These are phyloP conservation scores for Gallinago solitaria DNA, from an alignment of 2,797 vertebrate genomes.

Conservation along the genomic window DNA sequence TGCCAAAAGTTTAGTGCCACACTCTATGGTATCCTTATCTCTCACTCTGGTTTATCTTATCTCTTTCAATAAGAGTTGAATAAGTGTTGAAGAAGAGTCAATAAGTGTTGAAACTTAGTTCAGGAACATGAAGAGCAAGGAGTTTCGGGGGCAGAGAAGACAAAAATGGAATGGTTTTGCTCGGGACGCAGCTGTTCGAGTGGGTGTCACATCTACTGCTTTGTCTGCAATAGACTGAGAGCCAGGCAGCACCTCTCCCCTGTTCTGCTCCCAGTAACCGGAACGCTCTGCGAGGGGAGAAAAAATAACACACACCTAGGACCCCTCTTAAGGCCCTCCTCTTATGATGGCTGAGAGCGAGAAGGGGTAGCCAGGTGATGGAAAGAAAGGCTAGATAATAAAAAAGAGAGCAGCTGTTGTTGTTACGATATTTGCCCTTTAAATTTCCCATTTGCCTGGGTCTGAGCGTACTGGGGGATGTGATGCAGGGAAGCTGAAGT, in stretches of 20 bases:
- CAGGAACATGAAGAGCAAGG: background rate
- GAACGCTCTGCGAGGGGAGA: fast-evolving
- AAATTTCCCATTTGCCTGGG: background rate
- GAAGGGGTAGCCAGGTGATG: background rate
- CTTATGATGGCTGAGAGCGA: background rate
- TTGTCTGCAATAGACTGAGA: background rate
- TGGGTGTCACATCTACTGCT: background rate
- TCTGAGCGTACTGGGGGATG: background rate
- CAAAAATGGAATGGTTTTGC: background rate
- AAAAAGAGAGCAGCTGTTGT: background rate
- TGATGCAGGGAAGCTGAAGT: background rate
- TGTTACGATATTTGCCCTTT: background rate
- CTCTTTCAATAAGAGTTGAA: background rate
- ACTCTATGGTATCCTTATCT: background rate
- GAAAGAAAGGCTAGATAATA: background rate
- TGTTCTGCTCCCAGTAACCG: background rate
- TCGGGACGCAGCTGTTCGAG: background rate
- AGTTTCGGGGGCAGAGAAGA: background rate
- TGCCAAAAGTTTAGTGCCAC: background rate
- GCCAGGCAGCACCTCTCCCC: background rate
- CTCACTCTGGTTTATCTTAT: background rate
- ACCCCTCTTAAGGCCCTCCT: background rate
- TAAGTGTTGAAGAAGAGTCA: too few species aligned
- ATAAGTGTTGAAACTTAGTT: background rate
- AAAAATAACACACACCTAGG: background rate